Percentiles rank a stretch among this genome's conserved stretches.
Conservation (phyloP, 2,888 invertebrate genomes). For the Amorpha juglandis region DNA sequence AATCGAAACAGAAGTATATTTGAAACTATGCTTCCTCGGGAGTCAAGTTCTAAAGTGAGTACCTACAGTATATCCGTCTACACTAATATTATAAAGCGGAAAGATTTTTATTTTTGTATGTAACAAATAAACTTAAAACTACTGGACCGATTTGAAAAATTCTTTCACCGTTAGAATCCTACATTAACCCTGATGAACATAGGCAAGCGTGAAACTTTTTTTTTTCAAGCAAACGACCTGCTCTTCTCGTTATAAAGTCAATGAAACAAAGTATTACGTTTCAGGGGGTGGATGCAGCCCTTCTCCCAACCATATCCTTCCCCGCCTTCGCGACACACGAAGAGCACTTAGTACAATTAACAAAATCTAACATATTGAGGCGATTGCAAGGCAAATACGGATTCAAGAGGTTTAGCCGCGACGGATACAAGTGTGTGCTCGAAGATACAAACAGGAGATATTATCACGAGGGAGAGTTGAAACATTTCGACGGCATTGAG, state of each 20-base stretch:
- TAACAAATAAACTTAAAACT: no score
- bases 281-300: slow-evolving; percentile 96
- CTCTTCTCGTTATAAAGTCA: no score
- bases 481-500: slow-evolving; percentile 97
- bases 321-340: slow-evolving; percentile 99
- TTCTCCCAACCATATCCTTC: slow-evolving; percentile 97
- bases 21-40: slow-evolving; percentile 98
- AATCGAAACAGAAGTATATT: slow-evolving; percentile 99
- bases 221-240: no score
- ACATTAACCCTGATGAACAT: no score
- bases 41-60: slow-evolving; percentile 97
- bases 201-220: no score
- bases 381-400: slow-evolving; percentile 95
- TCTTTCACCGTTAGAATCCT: no score
- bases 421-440: slow-evolving; percentile 95
- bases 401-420: slow-evolving; percentile 96
- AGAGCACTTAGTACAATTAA: slow-evolving; percentile 92
- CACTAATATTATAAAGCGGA: no score
- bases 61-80: no score
- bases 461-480: slow-evolving; percentile 96
- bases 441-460: slow-evolving; percentile 92
- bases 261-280: slow-evolving; percentile 35
- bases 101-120: no score
- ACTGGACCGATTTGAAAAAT: no score
- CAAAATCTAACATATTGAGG: slow-evolving; percentile 92